Evolutionary conservation across 2,888 invertebrate genomes (phyloP), one percentile per base, ranked within the genome.

Genomic region (Notodonta ziczac): DNA sequence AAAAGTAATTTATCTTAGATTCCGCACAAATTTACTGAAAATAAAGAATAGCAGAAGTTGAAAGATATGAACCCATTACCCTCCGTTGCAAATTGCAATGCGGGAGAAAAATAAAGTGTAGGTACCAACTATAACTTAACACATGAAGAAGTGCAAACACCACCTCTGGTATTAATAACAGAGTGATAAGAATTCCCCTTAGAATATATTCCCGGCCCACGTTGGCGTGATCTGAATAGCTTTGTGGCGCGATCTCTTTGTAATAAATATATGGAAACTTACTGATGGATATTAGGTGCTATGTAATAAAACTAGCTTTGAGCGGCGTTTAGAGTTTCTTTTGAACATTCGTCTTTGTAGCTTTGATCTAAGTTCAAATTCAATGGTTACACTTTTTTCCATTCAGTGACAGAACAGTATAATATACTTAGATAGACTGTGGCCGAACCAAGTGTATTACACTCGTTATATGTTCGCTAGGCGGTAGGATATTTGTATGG

Each of bases 171-270:
- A 73, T 67, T 70, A 72, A 65, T 65, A 72, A 46, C 69, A 60
- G 13, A 50, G 61, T 62, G 61, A 64, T 69, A 69, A 61, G 63
- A 70, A 64, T 76, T 67, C 69, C 57, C 56, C 61, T 59, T 67
- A 63, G 71, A 70, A 69, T 74, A 72, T 67, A 74, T 78, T 77
- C 72, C 66, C 70, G 57, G 60, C 12, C 52, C 60, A 50, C 65
- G 39, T n/a, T 63, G 54, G 70, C 80, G 81, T 82, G 81, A 78
- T 75, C 76, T 65, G 77, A 80, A 78, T 79, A 62, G 59, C 69
- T 70, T 67, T 73, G 66, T 62, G 58, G 55, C 61, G 56, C 58
- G 53, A 59, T 56, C 58, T 62, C 68, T 60, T 66, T 65, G 72
- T 58, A 59, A 57, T 65, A 67, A 64, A 65, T 65, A 63, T 63